Base-by-base conservation (phyloP, 2,113 vertebrate genomes). In the Anoplopoma fimbria region DNA sequence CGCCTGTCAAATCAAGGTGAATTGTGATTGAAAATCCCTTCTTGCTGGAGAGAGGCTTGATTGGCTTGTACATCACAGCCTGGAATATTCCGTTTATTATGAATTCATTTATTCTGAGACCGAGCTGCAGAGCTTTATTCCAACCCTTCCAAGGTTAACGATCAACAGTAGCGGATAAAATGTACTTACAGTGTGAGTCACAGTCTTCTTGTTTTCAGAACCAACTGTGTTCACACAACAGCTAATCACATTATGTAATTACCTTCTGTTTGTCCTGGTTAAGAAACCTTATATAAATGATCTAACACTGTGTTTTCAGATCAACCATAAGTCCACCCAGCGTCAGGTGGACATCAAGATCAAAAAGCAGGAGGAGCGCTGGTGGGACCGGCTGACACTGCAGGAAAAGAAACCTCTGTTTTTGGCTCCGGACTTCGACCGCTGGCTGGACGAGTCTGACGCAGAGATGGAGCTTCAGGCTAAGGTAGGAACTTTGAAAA, bases 381-480 rank as follows among this genome's bases (percentile, higher is more conserved):
- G 98, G 98, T 99, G 98, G 98, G 95, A 97, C 76, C 95, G 98
- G 19, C 96, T 99, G 72, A 98, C 97, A 9, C 96, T 96, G 91
- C 98, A 98, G 67, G 97, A 97, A 88, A 97, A 96, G 85, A 98
- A 96, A 45, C 98, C 98, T 0, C 87, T 97, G 49, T 99, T 99
- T 79, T 84, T 99, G 38, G 95, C 95, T 0, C 97, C 97, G 0
- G 98, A 99, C 91, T 99, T 99, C 1, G 98, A 99, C 90, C 98
- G 98, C 84, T 99, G 98, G 98, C 82, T 98, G 88, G 98, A 99
- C 0, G 98, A 99, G 87, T 99, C 98, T 0, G 98, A 99, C 64
- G 98, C 98, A 0, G 98, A 99, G 91, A 97, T 96, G 96, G 98
- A 99, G 90, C 96, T 98, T 64, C 96, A 93, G 90, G 96, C 96